Conservation (phyloP, 2,113 vertebrate species). For the Rostratula benghalensis region DNA sequence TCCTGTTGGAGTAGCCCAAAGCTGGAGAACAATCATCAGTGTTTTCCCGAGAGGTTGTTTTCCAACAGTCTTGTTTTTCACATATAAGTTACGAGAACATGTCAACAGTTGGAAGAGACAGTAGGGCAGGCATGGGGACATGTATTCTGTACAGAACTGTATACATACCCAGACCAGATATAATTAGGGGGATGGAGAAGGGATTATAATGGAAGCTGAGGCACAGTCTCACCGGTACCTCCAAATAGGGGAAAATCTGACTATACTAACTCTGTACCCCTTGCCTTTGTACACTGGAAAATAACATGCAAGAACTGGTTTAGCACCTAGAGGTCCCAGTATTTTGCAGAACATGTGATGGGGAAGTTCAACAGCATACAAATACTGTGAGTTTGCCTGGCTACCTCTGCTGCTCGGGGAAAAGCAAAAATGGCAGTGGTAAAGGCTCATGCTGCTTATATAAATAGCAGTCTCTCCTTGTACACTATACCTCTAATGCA, state of each 20-base stretch:
- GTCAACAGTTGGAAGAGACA: background rate
- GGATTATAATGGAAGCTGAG: background rate
- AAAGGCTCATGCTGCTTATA: background rate
- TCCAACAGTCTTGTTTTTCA: conserved; percentile 23
- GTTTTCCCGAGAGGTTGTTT: conserved; percentile 7
- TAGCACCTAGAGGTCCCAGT: background rate
- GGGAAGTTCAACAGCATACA: background rate
- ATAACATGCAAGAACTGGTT: background rate
- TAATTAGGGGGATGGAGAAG: background rate
- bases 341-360: background rate
- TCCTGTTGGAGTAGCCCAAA: background rate
- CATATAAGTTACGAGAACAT: background rate
- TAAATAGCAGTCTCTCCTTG: background rate
- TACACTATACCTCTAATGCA: background rate
- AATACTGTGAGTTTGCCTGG: background rate
- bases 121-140: background rate
- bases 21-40: conserved; percentile 25
- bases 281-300: background rate
- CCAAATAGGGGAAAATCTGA: background rate
- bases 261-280: background rate
- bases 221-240: background rate
- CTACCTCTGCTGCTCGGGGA: background rate
- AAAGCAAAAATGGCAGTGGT: background rate
- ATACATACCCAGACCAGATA: background rate
- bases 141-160: background rate